These are phyloP conservation scores for Haliclona indistincta DNA, from an alignment of 37 sponge, comb jelly and placozoan species.

Conservation along the genomic window DNA sequence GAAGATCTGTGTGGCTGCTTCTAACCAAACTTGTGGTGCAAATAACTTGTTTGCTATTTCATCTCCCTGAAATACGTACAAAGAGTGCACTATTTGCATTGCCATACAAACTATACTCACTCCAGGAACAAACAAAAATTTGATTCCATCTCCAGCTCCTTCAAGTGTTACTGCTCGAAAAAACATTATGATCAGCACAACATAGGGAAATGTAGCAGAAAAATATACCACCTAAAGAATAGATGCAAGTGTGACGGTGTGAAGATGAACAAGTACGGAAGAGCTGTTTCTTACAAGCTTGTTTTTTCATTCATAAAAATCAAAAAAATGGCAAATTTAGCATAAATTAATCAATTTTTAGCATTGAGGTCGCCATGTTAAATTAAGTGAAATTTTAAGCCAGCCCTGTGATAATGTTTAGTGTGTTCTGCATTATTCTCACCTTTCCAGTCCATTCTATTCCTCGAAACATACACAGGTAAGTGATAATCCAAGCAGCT, in stretches of 20 bases:
- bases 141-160: slow-evolving; percentile 90
- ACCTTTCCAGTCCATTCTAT: slow-evolving; percentile 91
- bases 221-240: slow-evolving; percentile 81
- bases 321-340: background rate
- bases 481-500: slow-evolving; percentile 84
- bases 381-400: no score
- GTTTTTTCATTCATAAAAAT: background rate
- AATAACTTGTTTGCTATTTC: slow-evolving; percentile 19
- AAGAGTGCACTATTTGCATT: background rate
- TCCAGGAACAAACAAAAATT: slow-evolving; percentile 75
- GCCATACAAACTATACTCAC: slow-evolving; percentile 1
- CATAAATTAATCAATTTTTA: no score
- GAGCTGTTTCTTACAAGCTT: background rate
- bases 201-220: slow-evolving; percentile 89
- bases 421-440: background rate
- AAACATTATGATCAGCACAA: slow-evolving; percentile 85
- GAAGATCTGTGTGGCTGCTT: slow-evolving; percentile 97
- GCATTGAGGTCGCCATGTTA: no score
- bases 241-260: background rate
- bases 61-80: background rate
- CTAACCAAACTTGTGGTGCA: slow-evolving; percentile 86
- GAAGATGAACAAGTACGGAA: background rate
- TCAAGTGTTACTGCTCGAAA: slow-evolving; percentile 94
- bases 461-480: slow-evolving; percentile 91
- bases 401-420: no score